Base-by-base conservation (phyloP, 2,113 vertebrate genomes). In the Apteryx owenii region DNA sequence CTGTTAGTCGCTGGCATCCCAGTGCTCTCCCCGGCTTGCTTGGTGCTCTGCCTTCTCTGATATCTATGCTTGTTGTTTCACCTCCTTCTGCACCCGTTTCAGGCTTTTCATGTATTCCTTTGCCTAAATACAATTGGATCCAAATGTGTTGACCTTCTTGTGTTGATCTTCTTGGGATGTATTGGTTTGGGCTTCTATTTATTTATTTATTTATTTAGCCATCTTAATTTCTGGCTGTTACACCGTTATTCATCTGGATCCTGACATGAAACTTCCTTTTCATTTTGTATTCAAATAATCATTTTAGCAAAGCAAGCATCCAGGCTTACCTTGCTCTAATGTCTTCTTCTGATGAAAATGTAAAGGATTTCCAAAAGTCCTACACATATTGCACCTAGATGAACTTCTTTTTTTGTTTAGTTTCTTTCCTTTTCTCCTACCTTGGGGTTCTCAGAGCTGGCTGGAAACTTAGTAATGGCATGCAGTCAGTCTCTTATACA, bases 381-480 rank as follows among this genome's bases (percentile, higher is more conserved):
- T 66, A 2, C 5, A 0, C 64, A 8, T 75, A 8, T 75, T 68
- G 18, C 84, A 36, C 70, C 73, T 94, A 25, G 28, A 68, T 36
- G 36, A 42, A 31, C 16, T 54, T 80, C 51, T 64, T 83, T 31
- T 8, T 81, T 93, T 46, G 51, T 1, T 61, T 83, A 21, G 6
- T 79, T 78, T 90, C n/a, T 93, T 77, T 84, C 26, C 12, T 81
- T 68, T 94, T 75, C 60, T 84, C 77, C 88, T 62, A 88, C 88
- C 36, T 65, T 85, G 64, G 26, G 33, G 40, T 90, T 88, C 53
- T 94, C 36, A 77, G 79, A 93, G 33, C 38, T 79, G 51, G 10
- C 68, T 86, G 83, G 78, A 77, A 36, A 50, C 54, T 17, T 42
- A 19, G 29, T 70, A 54, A 42, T 85, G 62, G 44, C 38, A 25